Evolutionary conservation across 2,888 invertebrate species (phyloP).

Genomic region (Prostheceraeus crozeri): DNA sequence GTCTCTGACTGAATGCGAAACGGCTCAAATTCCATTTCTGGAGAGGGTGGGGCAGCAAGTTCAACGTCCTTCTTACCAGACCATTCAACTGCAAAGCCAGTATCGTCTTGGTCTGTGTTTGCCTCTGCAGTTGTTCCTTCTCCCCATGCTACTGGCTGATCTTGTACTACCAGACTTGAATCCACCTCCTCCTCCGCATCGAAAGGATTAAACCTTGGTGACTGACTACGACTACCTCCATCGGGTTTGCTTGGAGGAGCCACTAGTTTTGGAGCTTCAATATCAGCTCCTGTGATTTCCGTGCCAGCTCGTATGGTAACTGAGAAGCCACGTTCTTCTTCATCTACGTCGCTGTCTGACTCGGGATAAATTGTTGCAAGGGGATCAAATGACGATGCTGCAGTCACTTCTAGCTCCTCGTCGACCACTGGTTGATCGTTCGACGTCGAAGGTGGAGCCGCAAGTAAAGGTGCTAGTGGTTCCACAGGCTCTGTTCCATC

Average conservation of each 20-base stretch:
- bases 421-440: too few relatives aligned
- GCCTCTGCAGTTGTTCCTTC: constrained; percentile 7
- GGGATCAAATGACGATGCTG: constrained; percentile 28
- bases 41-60: neutral
- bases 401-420: too few relatives aligned
- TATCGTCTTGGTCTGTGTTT: constrained; percentile 19
- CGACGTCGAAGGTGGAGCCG: too few relatives aligned
- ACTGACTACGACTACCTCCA: too few relatives aligned
- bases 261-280: too few relatives aligned
- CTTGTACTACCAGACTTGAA: neutral
- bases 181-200: neutral
- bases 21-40: constrained; percentile 33
- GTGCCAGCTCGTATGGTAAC: neutral
- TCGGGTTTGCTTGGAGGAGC: too few relatives aligned
- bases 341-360: neutral
- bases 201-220: too few relatives aligned
- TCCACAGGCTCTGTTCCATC: constrained; percentile 1
- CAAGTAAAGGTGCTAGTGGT: neutral
- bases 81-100: constrained; percentile 3
- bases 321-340: constrained; percentile 7
- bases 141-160: constrained; percentile 28
- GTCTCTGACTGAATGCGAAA: constrained; percentile 33
- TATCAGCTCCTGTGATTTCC: too few relatives aligned
- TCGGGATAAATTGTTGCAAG: constrained; percentile 42
- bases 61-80: too few relatives aligned